These are phyloP conservation scores for Motacilla tschutschensis DNA, from an alignment of 2,113 vertebrate genomes.

Conservation along the genomic window DNA sequence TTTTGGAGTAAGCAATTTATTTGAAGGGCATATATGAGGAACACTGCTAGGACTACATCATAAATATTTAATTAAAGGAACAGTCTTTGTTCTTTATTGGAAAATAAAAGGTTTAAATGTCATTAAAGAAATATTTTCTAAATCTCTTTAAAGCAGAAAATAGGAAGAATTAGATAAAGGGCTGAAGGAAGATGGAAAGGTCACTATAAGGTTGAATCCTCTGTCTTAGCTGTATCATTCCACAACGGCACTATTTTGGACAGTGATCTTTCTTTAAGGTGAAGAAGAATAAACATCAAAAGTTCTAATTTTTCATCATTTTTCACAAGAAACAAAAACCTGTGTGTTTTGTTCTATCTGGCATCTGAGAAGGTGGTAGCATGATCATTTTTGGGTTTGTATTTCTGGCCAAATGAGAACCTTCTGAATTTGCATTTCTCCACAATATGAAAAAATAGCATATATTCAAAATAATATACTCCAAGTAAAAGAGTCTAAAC, in stretches of 20 bases:
- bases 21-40: slow-evolving; percentile 1
- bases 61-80: slow-evolving; percentile 47
- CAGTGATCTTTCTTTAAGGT: slow-evolving; percentile 62
- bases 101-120: slow-evolving; percentile 35
- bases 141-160: slow-evolving; percentile 35
- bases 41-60: slow-evolving; percentile 26
- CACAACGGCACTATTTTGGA: slow-evolving; percentile 76
- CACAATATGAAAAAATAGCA: slow-evolving; percentile 36
- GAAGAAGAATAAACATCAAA: slow-evolving; percentile 75
- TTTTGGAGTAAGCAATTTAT: slow-evolving; percentile 57
- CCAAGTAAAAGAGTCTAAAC: not conserved
- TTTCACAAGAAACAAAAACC: slow-evolving; percentile 74
- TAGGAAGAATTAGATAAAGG: slow-evolving; percentile 29
- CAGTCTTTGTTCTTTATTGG: slow-evolving; percentile 50
- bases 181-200: slow-evolving; percentile 61
- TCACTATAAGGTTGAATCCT: slow-evolving; percentile 75
- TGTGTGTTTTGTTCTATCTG: slow-evolving; percentile 52
- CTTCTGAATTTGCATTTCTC: slow-evolving; percentile 52
- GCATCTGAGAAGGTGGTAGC: slow-evolving; percentile 44
- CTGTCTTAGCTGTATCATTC: slow-evolving; percentile 58
- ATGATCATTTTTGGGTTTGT: slow-evolving; percentile 55
- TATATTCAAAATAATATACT: slow-evolving; percentile 31
- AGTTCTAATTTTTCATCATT: slow-evolving; percentile 80
- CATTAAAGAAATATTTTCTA: slow-evolving; percentile 44
- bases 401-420: slow-evolving; percentile 50